Conservation (phyloP, 2,113 vertebrate genomes). For the Monopterus albus region DNA sequence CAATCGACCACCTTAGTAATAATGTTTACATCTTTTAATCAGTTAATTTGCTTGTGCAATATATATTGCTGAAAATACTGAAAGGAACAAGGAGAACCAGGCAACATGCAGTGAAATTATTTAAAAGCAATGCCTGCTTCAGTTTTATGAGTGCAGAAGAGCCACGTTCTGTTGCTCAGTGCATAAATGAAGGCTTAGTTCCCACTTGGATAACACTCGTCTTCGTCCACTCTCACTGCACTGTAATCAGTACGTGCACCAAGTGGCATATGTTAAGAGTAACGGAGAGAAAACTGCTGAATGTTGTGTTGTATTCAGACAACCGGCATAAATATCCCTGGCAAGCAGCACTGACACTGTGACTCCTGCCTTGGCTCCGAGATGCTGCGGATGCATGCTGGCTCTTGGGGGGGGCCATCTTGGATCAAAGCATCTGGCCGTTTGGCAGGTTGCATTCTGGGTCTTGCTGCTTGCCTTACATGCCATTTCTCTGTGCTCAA, state of each 20-base stretch:
- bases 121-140: no score
- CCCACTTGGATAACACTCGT: no score
- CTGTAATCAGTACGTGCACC: not conserved
- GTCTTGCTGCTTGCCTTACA: constrained; percentile 69
- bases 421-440: constrained; percentile 77
- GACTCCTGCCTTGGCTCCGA: constrained; percentile 68
- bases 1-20: no score
- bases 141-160: no score
- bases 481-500: constrained; percentile 59
- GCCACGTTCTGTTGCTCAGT: no score
- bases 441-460: constrained; percentile 74
- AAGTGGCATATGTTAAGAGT: constrained; percentile 38
- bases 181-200: not conserved
- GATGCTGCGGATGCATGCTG: constrained; percentile 62
- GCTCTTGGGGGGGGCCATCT: constrained; percentile 75
- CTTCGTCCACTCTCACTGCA: not conserved
- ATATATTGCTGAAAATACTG: not conserved
- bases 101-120: not conserved
- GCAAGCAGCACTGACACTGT: constrained; percentile 57
- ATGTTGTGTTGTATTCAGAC: constrained; percentile 60
- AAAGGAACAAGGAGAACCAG: not conserved
- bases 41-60: not conserved
- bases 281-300: constrained; percentile 43
- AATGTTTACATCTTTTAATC: no score
- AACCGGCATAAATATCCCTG: constrained; percentile 76